A percentile compares a stretch with the other conserved stretches of the same genome.
Evolutionary conservation across 2,888 invertebrate species (phyloP).

Genomic region (Caenorhabditis wallacei): DNA sequence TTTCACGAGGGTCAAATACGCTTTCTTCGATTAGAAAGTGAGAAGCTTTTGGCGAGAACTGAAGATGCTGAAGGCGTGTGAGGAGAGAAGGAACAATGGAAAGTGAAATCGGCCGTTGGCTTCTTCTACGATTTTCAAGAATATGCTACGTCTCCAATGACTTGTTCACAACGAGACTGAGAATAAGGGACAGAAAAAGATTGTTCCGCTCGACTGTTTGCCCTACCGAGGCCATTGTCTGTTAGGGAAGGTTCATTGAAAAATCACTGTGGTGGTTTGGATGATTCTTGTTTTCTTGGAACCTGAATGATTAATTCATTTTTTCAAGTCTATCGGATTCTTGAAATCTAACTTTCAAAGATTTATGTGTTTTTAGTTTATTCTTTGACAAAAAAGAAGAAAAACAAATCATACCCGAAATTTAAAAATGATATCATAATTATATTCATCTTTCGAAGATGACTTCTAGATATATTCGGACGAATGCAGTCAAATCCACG

Average conservation of each 20-base stretch:
- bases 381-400: too few relatives aligned
- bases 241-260: constrained; percentile 15
- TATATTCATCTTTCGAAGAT: too few relatives aligned
- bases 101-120: constrained; percentile 46
- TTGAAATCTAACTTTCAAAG: too few relatives aligned
- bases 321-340: too few relatives aligned
- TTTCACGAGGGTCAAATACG: constrained; percentile 36
- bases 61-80: constrained; percentile 48
- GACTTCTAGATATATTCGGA: too few relatives aligned
- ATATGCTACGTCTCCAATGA: constrained; percentile 26
- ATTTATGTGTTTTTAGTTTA: too few relatives aligned
- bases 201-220: constrained; percentile 31
- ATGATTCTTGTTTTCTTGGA: not conserved
- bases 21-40: constrained; percentile 30
- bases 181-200: constrained; percentile 20
- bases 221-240: constrained; percentile 18
- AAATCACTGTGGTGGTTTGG: not conserved
- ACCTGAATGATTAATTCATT: not conserved
- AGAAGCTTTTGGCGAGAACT: constrained; percentile 27
- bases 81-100: constrained; percentile 48
- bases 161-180: constrained; percentile 36
- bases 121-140: constrained; percentile 40
- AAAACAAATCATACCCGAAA: too few relatives aligned
- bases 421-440: too few relatives aligned
- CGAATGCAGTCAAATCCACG: too few relatives aligned